Conservation (phyloP, 2,797 vertebrate species). For the Oreonectes daqikongensis region DNA sequence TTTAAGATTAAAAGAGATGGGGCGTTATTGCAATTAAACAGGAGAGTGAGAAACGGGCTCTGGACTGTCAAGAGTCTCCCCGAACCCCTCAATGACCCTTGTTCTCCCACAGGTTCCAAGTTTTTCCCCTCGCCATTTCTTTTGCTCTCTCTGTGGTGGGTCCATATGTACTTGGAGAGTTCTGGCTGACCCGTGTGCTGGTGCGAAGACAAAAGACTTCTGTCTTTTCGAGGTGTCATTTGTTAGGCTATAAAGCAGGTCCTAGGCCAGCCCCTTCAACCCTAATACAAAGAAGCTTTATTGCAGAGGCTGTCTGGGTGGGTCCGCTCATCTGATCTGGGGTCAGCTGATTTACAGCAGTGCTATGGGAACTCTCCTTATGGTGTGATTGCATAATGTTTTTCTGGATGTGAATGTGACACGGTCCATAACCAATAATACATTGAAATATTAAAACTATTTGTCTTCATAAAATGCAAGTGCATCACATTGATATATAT, state of each 20-base stretch:
- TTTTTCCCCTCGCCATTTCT: slow-evolving; percentile 7
- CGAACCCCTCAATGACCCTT: slow-evolving; percentile 24
- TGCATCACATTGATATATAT: slow-evolving; percentile 11
- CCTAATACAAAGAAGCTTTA: slow-evolving; percentile 44
- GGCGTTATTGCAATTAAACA: neutral
- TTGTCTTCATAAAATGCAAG: neutral
- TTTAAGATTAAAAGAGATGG: neutral
- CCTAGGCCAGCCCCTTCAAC: slow-evolving; percentile 26
- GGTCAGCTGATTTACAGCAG: slow-evolving; percentile 47
- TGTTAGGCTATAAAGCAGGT: slow-evolving; percentile 41
- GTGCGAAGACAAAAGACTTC: slow-evolving; percentile 69
- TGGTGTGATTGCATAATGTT: slow-evolving; percentile 12
- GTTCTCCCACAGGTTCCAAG: neutral
- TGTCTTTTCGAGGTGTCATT: slow-evolving; percentile 58
- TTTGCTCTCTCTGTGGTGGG: slow-evolving; percentile 40
- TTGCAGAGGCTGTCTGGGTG: slow-evolving; percentile 5
- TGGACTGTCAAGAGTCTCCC: slow-evolving; percentile 38
- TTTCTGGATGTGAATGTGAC: slow-evolving; percentile 1
- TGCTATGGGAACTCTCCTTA: slow-evolving; percentile 14
- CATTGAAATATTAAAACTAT: too few species aligned
- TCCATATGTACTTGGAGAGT: slow-evolving; percentile 36
- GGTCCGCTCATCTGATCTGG: slow-evolving; percentile 39
- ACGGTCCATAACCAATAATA: neutral
- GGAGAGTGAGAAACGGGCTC: slow-evolving; percentile 20
- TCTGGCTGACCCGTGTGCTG: slow-evolving; percentile 42